Evolutionary conservation across 2,888 invertebrate genomes (phyloP).

Genomic region (Cyaniris semiargus): DNA sequence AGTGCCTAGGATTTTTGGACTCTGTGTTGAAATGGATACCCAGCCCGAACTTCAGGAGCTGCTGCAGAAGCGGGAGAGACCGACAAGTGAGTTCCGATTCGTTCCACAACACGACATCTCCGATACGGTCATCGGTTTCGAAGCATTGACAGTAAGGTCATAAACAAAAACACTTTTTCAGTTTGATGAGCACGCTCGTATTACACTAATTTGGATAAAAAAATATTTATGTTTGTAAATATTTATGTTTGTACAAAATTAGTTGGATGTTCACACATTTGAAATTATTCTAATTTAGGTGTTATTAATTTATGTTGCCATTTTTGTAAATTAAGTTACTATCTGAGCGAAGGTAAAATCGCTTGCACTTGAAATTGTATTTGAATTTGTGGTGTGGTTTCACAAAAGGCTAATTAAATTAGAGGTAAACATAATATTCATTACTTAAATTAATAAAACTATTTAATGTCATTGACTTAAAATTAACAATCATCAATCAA

Average conservation of each 20-base stretch:
- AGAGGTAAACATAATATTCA: not conserved
- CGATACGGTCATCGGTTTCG: constrained; percentile 61
- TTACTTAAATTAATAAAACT: no score
- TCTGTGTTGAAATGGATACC: constrained; percentile 58
- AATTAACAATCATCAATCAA: no score
- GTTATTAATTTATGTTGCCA: not conserved
- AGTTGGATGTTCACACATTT: not conserved
- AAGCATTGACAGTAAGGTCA: constrained; percentile 40
- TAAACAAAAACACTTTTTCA: constrained; percentile 18
- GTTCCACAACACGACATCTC: constrained; percentile 49
- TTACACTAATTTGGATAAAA: not conserved
- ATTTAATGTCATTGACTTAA: no score
- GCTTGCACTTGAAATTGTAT: not conserved
- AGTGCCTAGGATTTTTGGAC: constrained; percentile 36
- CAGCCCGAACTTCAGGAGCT: constrained; percentile 71
- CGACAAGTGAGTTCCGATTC: constrained; percentile 60
- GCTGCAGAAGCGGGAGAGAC: constrained; percentile 65
- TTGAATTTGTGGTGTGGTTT: not conserved
- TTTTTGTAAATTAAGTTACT: not conserved
- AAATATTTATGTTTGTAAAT: not conserved
- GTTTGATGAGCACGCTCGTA: constrained; percentile 10
- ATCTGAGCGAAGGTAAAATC: not conserved
- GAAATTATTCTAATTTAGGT: not conserved
- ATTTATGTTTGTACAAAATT: not conserved
- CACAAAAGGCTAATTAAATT: not conserved